Conservation (phyloP, 2,797 vertebrate species). For the Sebastes oblongus region DNA sequence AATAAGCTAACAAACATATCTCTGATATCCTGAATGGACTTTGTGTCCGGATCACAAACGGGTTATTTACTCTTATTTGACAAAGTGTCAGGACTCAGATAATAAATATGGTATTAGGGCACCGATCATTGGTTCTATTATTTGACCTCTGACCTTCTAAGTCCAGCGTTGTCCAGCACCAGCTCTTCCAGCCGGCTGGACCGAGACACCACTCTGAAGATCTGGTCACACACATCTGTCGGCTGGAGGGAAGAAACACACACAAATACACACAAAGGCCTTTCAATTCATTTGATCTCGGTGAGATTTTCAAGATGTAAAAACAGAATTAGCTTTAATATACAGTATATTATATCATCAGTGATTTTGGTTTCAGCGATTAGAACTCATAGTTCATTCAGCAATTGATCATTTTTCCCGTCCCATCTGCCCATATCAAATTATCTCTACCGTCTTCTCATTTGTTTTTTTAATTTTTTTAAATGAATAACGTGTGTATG, state of each 20-base stretch:
- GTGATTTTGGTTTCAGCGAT: too few relatives aligned
- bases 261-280: background rate
- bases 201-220: constrained; percentile 89
- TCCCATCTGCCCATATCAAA: background rate
- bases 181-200: constrained; percentile 91
- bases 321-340: too few relatives aligned
- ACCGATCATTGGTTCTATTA: background rate
- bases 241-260: constrained; percentile 73
- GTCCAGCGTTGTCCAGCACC: constrained; percentile 92
- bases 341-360: too few relatives aligned
- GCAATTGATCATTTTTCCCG: background rate
- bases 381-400: background rate
- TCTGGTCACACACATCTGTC: constrained; percentile 92
- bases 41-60: background rate
- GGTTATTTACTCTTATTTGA: background rate
- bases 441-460: background rate
- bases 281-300: too few relatives aligned
- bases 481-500: background rate
- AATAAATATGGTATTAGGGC: background rate
- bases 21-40: background rate
- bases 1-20: background rate
- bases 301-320: too few relatives aligned
- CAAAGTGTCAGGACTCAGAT: background rate
- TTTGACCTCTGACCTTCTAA: constrained; percentile 86
- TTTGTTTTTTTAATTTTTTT: too few relatives aligned